These are phyloP conservation scores for Numida meleagris DNA, from an alignment of 2,113 vertebrate genomes.

Conservation along the genomic window DNA sequence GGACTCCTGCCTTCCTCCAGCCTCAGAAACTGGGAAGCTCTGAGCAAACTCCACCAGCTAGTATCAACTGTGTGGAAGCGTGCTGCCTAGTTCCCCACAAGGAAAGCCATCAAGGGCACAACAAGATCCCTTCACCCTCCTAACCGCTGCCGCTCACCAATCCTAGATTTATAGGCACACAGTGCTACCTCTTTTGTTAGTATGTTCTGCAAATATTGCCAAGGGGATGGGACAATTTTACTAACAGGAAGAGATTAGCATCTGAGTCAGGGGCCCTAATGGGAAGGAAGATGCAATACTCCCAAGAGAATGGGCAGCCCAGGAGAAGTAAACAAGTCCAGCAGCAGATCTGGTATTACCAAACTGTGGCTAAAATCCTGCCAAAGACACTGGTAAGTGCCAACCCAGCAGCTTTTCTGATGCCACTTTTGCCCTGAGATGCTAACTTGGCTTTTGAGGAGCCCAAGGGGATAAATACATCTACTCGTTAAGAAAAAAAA, in stretches of 20 bases:
- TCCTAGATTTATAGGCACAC: slow-evolving; percentile 1
- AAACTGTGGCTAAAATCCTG: slow-evolving; percentile 62
- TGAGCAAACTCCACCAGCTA: background rate
- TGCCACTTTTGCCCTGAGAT: slow-evolving; percentile 65
- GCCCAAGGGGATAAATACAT: background rate
- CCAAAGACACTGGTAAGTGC: slow-evolving; percentile 56
- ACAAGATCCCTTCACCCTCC: background rate
- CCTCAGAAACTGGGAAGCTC: background rate
- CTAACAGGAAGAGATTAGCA: slow-evolving; percentile 43
- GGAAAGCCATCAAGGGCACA: background rate
- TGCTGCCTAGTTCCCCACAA: background rate
- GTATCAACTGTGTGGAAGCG: background rate
- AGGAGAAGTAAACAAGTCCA: slow-evolving; percentile 68
- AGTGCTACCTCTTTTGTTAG: slow-evolving; percentile 23
- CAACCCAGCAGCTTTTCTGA: slow-evolving; percentile 60
- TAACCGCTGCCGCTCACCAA: background rate
- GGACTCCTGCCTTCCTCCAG: background rate
- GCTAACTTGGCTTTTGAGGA: slow-evolving; percentile 50
- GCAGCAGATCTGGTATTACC: slow-evolving; percentile 60
- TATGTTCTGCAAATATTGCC: slow-evolving; percentile 21
- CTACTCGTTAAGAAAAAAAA: background rate
- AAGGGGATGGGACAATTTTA: slow-evolving; percentile 49
- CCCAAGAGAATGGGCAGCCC: slow-evolving; percentile 54
- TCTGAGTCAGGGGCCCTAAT: slow-evolving; percentile 46
- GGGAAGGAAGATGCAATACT: slow-evolving; percentile 43